A percentile compares a stretch with the other conserved stretches of the same genome.
These are phyloP conservation scores for Delichon dasypus DNA, from an alignment of 2,797 vertebrate species.

Conservation along the genomic window DNA sequence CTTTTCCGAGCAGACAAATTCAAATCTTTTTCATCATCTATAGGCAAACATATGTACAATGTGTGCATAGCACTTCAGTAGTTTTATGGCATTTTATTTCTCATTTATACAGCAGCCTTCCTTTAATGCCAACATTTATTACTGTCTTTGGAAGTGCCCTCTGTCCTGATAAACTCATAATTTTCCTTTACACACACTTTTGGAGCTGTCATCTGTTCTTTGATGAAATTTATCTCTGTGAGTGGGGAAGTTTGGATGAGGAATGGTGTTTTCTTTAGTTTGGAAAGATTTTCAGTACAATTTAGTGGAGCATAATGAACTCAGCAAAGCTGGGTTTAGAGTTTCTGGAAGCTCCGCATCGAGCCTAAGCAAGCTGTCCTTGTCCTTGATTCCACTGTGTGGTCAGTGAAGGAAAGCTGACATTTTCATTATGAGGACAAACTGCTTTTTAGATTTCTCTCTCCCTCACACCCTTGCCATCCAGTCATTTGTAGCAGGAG, in stretches of 20 bases:
- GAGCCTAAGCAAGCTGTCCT: background rate
- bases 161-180: slow-evolving; percentile 44
- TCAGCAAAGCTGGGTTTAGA: background rate
- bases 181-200: slow-evolving; percentile 44
- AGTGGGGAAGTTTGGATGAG: slow-evolving; percentile 12
- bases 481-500: background rate
- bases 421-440: slow-evolving; percentile 7
- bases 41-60: slow-evolving; percentile 16
- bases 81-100: slow-evolving; percentile 54
- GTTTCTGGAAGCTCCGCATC: background rate
- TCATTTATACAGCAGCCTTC: slow-evolving; percentile 30
- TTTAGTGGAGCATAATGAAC: slow-evolving; percentile 25
- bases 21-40: slow-evolving; percentile 21
- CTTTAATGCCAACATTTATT: slow-evolving; percentile 56
- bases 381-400: background rate
- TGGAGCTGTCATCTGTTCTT: slow-evolving; percentile 28
- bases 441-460: background rate
- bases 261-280: slow-evolving; percentile 40
- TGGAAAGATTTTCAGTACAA: slow-evolving; percentile 26
- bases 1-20: background rate
- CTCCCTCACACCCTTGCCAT: background rate
- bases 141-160: slow-evolving; percentile 35
- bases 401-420: background rate
- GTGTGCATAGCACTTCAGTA: slow-evolving; percentile 7
- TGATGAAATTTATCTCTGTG: slow-evolving; percentile 4